phyloP scores from a whole-genome alignment of 2,797 vertebrate species.

The Scarus forsteni region DNA sequence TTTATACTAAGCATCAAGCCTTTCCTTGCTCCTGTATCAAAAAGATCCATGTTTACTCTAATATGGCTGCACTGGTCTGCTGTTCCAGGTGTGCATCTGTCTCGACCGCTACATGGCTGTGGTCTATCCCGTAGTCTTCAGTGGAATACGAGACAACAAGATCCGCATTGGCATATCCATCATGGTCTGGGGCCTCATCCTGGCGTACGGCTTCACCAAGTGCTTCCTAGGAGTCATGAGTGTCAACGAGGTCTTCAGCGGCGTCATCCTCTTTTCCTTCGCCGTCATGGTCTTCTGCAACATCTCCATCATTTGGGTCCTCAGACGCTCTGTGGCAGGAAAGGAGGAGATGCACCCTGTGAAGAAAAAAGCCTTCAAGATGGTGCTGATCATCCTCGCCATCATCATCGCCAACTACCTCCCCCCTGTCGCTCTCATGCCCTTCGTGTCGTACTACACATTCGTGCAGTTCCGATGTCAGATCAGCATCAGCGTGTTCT shows the following conservation, averaged over 20 bases:
- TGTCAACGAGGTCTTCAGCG: conserved; percentile 73
- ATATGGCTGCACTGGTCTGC: neutral
- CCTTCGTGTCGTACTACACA: conserved; percentile 75
- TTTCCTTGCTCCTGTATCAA: no score
- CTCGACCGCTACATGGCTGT: conserved; percentile 84
- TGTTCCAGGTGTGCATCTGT: conserved; percentile 79
- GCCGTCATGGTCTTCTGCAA: conserved; percentile 84
- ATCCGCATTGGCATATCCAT: conserved; percentile 62
- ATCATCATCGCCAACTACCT: conserved; percentile 83
- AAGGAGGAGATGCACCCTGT: conserved; percentile 83
- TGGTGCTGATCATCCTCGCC: conserved; percentile 77
- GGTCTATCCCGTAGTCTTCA: conserved; percentile 81
- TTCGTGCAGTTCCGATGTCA: conserved; percentile 71
- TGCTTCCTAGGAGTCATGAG: conserved; percentile 60
- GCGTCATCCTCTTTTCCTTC: conserved; percentile 78
- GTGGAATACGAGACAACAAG: conserved; percentile 70
- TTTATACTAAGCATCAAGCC: no score
- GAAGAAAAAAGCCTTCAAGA: conserved; percentile 83
- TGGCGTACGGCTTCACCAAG: conserved; percentile 75
- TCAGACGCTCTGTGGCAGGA: conserved; percentile 77
- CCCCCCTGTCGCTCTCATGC: conserved; percentile 80
- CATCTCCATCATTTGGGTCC: conserved; percentile 81
- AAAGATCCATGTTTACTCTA: no score
- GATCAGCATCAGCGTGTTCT: conserved; percentile 75
- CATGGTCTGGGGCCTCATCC: conserved; percentile 71